These are phyloP conservation scores for Amblyraja radiata DNA, from an alignment of 2,797 vertebrate genomes.

Conservation along the genomic window DNA sequence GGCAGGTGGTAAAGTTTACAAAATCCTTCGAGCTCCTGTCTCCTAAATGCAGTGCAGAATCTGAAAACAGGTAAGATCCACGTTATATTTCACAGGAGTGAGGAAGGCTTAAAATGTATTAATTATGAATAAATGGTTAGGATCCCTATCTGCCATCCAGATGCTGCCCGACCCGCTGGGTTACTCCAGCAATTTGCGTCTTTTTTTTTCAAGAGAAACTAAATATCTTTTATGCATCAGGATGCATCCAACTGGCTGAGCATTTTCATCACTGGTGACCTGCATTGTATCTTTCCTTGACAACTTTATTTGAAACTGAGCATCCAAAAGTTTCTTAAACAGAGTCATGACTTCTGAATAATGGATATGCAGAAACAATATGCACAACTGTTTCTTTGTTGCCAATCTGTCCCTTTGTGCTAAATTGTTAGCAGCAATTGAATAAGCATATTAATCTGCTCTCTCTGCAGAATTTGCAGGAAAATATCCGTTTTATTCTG, in stretches of 20 bases:
- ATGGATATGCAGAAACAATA: too few species aligned
- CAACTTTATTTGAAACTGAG: not conserved
- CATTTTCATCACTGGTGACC: not conserved
- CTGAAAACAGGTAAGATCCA: constrained; percentile 77
- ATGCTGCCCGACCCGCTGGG: too few species aligned
- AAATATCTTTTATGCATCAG: not conserved
- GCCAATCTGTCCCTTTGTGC: not conserved
- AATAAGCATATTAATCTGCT: not conserved
- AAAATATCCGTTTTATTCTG: not conserved
- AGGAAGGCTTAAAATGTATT: not conserved
- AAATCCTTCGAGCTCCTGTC: constrained; percentile 95
- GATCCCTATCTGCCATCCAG: not conserved
- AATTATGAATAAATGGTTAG: not conserved
- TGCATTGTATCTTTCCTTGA: not conserved
- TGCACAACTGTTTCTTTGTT: not conserved
- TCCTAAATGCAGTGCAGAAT: constrained; percentile 91
- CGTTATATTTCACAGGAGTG: not conserved
- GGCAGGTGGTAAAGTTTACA: constrained; percentile 96
- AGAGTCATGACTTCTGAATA: not conserved
- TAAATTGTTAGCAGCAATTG: not conserved
- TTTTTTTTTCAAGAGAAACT: not conserved
- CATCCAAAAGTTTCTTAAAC: not conserved
- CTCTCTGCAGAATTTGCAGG: not conserved
- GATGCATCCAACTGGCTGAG: not conserved
- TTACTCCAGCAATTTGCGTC: too few species aligned